These are phyloP conservation scores for Babylonia areolata DNA, from an alignment of 1,140 invertebrate species.

Conservation along the genomic window DNA sequence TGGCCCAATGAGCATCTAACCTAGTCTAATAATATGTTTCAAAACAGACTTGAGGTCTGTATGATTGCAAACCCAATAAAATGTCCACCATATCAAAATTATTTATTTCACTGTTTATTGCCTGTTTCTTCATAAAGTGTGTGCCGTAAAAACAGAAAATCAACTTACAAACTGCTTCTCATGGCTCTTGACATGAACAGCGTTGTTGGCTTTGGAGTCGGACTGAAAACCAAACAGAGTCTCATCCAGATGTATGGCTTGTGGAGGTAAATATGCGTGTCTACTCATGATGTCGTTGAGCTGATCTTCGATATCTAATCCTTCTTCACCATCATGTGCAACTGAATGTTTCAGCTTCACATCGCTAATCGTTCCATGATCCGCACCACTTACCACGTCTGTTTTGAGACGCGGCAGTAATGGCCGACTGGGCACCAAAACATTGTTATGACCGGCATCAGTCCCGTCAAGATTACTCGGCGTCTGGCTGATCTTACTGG, in stretches of 20 bases:
- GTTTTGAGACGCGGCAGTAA: slow-evolving; percentile 16
- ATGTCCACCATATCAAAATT: too few species aligned
- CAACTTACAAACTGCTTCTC: too few species aligned
- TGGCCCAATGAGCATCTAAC: too few species aligned
- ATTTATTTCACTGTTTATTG: too few species aligned
- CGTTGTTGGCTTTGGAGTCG: too few species aligned
- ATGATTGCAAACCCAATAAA: too few species aligned
- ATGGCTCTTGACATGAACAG: too few species aligned
- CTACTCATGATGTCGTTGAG: slow-evolving; percentile 42
- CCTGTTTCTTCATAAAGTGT: too few species aligned
- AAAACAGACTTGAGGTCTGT: too few species aligned
- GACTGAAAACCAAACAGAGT: slow-evolving; percentile 67
- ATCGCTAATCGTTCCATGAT: not conserved
- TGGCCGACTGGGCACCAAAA: not conserved
- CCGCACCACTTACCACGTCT: not conserved
- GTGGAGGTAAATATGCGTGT: slow-evolving; percentile 33
- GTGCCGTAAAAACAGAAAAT: too few species aligned
- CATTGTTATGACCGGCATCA: not conserved
- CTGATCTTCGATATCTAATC: not conserved
- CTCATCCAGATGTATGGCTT: slow-evolving; percentile 57
- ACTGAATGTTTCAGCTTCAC: not conserved
- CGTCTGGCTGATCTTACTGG: not conserved
- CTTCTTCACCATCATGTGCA: not conserved
- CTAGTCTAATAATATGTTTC: too few species aligned
- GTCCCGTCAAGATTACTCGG: not conserved